Evolutionary conservation across 2,113 vertebrate genomes (phyloP).

Genomic region (Nothobranchius furzeri): DNA sequence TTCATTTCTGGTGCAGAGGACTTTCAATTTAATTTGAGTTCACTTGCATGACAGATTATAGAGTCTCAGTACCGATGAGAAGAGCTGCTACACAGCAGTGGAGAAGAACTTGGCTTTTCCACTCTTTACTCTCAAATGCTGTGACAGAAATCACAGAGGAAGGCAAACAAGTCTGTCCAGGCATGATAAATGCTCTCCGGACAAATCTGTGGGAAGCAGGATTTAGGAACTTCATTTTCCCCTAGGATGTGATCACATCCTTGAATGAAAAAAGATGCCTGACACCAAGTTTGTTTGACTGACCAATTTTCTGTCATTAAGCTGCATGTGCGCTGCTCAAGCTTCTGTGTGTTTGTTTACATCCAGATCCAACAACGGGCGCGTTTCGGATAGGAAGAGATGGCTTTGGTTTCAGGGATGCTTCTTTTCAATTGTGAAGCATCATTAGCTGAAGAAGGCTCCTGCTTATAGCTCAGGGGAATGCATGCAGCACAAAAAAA

Average conservation of each 20-base stretch:
- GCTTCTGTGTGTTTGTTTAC: conserved; percentile 35
- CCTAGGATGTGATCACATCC: conserved; percentile 4
- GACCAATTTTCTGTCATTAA: conserved; percentile 45
- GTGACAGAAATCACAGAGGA: conserved; percentile 59
- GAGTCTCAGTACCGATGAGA: conserved; percentile 38
- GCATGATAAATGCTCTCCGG: conserved; percentile 58
- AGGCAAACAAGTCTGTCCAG: conserved; percentile 46
- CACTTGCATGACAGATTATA: conserved; percentile 58
- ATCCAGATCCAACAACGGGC: conserved; percentile 20
- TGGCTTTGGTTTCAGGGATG: conserved; percentile 64
- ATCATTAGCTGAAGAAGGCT: conserved; percentile 68
- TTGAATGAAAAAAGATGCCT: background rate
- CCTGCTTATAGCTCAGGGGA: conserved; percentile 58
- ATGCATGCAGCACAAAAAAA: conserved; percentile 40
- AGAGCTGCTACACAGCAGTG: conserved; percentile 41
- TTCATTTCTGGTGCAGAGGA: conserved; percentile 54
- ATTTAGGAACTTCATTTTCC: background rate
- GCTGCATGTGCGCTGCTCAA: conserved; percentile 20
- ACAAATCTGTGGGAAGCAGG: conserved; percentile 39
- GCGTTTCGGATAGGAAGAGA: conserved; percentile 48
- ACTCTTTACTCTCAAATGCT: conserved; percentile 58
- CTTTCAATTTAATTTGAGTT: conserved; percentile 62
- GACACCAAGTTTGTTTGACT: conserved; percentile 18
- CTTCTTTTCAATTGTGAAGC: conserved; percentile 74
- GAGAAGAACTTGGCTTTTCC: conserved; percentile 54